phyloP scores from a whole-genome alignment of 2,113 vertebrate genomes.

The Cettia cetti region DNA sequence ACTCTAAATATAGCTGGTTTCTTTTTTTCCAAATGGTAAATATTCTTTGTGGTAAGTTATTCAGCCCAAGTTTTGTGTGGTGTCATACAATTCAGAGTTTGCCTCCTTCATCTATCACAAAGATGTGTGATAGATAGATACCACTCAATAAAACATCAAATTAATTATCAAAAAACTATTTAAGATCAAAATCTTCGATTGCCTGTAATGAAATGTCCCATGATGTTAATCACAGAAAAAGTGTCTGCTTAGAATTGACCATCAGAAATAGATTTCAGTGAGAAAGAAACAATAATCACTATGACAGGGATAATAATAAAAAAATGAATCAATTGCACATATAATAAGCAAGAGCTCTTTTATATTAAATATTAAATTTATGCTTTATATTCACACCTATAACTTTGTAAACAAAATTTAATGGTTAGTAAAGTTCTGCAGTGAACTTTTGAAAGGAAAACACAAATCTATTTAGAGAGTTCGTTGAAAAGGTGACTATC shows the following conservation, averaged over 20 bases:
- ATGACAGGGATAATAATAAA: slow-evolving; percentile 50
- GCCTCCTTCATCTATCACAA: not conserved
- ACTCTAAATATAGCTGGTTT: not conserved
- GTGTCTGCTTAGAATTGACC: slow-evolving; percentile 64
- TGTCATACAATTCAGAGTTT: not conserved
- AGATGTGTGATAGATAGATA: not conserved
- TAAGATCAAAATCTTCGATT: slow-evolving; percentile 43
- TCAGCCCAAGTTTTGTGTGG: not conserved
- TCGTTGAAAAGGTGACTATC: not conserved
- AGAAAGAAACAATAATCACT: slow-evolving; percentile 67
- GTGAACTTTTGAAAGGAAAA: not conserved
- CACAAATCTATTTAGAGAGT: not conserved
- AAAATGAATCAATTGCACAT: not conserved
- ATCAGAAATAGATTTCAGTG: slow-evolving; percentile 66
- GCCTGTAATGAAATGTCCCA: slow-evolving; percentile 56
- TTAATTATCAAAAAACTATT: slow-evolving; percentile 33
- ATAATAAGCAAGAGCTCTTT: not conserved
- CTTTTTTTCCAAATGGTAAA: not conserved
- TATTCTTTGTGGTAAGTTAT: not conserved
- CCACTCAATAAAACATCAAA: not conserved
- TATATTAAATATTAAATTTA: not conserved
- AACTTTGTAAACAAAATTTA: not conserved
- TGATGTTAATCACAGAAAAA: slow-evolving; percentile 67
- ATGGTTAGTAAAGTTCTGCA: not conserved
- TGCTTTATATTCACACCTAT: not conserved